A percentile compares a stretch with the other conserved stretches of the same genome.
Evolutionary conservation across 2,113 vertebrate genomes (phyloP).

Genomic region (Trichechus manatus): DNA sequence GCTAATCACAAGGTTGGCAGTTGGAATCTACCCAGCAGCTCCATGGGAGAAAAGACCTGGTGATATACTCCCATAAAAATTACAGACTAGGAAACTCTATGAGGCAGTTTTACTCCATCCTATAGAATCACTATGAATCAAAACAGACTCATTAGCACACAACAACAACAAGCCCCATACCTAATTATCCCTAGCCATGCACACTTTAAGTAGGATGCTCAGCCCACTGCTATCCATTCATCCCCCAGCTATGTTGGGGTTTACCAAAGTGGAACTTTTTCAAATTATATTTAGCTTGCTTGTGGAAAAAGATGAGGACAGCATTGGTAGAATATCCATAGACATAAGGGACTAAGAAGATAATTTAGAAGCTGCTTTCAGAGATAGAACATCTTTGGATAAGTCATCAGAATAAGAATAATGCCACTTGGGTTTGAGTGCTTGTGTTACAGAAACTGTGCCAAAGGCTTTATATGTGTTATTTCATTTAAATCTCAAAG

Average conservation of each 20-base stretch:
- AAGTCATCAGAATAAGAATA: neutral
- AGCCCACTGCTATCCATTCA: fast-evolving
- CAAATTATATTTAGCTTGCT: neutral
- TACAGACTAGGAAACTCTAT: neutral
- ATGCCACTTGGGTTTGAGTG: neutral
- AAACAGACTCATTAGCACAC: neutral
- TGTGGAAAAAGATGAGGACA: neutral
- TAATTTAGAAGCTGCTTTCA: neutral
- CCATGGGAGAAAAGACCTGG: neutral
- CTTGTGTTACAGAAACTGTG: neutral
- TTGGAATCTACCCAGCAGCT: neutral
- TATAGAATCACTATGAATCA: neutral
- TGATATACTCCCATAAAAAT: neutral
- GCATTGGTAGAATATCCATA: neutral
- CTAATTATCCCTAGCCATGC: neutral
- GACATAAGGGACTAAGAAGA: neutral
- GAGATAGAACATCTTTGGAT: neutral
- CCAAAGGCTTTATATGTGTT: neutral
- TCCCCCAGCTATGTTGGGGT: neutral
- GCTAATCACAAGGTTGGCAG: neutral
- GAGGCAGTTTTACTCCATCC: neutral
- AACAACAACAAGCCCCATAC: neutral
- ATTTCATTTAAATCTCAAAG: neutral
- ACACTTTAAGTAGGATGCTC: neutral
- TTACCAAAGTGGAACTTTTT: neutral